Base-by-base conservation (phyloP, 1,140 invertebrate genomes). In the Leptoteleia sp. region DNA sequence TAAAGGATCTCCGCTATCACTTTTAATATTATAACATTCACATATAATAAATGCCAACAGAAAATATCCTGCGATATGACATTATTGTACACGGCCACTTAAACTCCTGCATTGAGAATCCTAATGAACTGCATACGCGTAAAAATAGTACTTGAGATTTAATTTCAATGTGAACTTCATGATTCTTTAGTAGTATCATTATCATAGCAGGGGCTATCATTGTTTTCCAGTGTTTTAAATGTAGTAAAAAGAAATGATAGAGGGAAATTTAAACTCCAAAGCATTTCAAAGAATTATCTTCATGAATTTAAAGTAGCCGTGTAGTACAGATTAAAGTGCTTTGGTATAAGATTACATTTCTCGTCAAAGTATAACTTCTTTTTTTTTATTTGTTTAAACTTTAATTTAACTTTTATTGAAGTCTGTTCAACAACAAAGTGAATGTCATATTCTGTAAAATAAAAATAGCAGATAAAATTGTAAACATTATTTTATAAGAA, bases 91-190 rank as follows among this genome's bases (percentile, higher is more conserved):
- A 29, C 33, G 15, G 38, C 42, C 52, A 68, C 50, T 68, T 57
- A 37, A 68, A 55, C 40, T 25, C 16, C 31, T 13, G 8, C 37
- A 54, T 13, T 57, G 61, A 42, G 52, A 52, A 57, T 68, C 12
- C 64, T 55, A 68, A 68, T 68, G 64, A 70, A 70, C 42, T 50
- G 65, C 33, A 70, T 40, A 70, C 33, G 52, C 42, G 33, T 40
- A 59, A 42, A 70, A 59, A 52, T 48, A 40, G 33, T 42, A 42
- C 65, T 70, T 33, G 43, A 70, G 15, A 50, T 57, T 68, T 70
- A 37, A 70, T 59, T 70, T 48, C 38, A 57, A 12, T 38, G 42
- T 38, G 40, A 68, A 47, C 9, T 38, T 13, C 31, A 48, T 5
- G 29, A 47, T 37, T 47, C 17, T 25, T 33, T n/a, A 27, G 16